These are phyloP conservation scores for Nasonia oneida DNA, from an alignment of 2,888 invertebrate genomes.

Conservation along the genomic window DNA sequence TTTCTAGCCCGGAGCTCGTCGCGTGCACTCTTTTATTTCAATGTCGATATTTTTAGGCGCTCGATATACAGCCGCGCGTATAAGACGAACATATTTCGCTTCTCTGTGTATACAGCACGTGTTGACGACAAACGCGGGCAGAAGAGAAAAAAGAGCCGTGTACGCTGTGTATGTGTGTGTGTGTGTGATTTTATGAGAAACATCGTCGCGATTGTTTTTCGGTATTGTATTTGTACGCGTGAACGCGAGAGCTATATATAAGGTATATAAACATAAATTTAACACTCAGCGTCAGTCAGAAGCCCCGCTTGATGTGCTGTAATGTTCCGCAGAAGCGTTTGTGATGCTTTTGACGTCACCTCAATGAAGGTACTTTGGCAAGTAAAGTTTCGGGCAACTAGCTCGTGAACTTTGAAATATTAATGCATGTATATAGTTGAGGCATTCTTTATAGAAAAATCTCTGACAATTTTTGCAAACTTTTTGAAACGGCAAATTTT, in stretches of 20 bases:
- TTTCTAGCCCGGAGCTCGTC: background rate
- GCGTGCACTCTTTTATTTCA: background rate
- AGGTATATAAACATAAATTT: background rate
- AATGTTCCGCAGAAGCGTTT: slow-evolving; percentile 50
- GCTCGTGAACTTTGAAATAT: slow-evolving; percentile 43
- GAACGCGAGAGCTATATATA: background rate
- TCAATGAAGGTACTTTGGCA: slow-evolving; percentile 52
- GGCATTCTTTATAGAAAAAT: slow-evolving; percentile 30
- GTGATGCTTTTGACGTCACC: slow-evolving; percentile 57
- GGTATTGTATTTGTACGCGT: background rate
- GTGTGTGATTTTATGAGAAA: background rate
- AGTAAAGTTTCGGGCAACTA: slow-evolving; percentile 60
- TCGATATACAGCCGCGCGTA: background rate
- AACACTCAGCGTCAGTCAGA: slow-evolving; percentile 44
- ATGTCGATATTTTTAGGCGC: background rate
- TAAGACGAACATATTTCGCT: too few species aligned
- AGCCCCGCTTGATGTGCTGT: slow-evolving; percentile 46
- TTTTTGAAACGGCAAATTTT: slow-evolving; percentile 12
- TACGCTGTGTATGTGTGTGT: background rate
- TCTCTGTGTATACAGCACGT: too few species aligned
- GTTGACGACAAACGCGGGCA: too few species aligned
- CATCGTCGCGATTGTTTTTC: background rate
- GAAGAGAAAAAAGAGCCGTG: background rate
- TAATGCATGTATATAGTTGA: slow-evolving; percentile 2
- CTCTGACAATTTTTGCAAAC: slow-evolving; percentile 28